A percentile compares a stretch with the other conserved stretches of the same genome.
phyloP scores from a whole-genome alignment of 2,113 vertebrate species.

The Phaethon lepturus region DNA sequence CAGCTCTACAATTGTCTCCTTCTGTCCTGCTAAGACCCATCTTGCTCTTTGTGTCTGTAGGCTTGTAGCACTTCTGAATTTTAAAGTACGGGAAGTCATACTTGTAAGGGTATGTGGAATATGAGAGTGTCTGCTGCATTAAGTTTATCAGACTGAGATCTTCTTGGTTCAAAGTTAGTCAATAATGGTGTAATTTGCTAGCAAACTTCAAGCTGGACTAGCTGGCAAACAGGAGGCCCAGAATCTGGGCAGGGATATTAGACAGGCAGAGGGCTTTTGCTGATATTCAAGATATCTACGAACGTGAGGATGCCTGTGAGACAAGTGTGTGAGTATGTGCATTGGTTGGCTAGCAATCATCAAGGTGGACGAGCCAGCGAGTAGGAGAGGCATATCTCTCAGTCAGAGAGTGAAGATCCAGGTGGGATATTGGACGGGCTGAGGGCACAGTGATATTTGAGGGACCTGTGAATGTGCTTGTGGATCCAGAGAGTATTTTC shows the following conservation, averaged over 20 bases:
- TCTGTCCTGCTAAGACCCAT: neutral
- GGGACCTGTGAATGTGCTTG: neutral
- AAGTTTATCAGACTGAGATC: neutral
- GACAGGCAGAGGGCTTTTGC: fast-evolving
- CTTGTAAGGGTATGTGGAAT: neutral
- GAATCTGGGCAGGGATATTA: neutral
- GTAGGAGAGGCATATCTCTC: neutral
- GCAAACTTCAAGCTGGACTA: neutral
- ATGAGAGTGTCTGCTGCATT: neutral
- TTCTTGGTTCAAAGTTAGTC: neutral
- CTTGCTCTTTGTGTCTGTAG: neutral
- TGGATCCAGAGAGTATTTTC: neutral
- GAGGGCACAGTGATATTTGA: neutral
- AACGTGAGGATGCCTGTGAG: neutral
- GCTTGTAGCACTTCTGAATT: neutral
- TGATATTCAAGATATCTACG: neutral
- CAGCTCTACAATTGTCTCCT: neutral
- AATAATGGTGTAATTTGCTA: neutral
- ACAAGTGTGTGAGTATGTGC: neutral
- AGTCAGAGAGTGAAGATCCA: neutral
- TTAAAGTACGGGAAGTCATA: neutral
- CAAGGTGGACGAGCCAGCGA: neutral
- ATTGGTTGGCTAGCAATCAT: neutral
- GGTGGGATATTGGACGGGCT: neutral
- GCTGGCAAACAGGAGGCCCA: neutral